Percentiles rank a stretch among this genome's conserved stretches.
Conservation (phyloP, 2,113 vertebrate species). For the Spizaetus ornatus region DNA sequence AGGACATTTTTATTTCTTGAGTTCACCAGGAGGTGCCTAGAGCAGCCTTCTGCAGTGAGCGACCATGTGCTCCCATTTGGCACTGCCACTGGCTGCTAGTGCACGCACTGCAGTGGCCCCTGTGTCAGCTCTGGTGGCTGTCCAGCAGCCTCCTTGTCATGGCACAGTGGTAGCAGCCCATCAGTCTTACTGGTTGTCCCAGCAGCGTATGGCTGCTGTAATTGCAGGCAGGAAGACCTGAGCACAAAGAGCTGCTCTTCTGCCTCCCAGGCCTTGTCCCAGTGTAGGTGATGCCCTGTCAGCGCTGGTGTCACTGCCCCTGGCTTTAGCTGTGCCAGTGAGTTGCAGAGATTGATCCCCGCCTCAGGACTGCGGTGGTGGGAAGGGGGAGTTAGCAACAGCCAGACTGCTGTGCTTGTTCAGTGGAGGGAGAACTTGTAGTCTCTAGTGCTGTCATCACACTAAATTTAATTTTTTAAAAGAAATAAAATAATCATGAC, state of each 20-base stretch:
- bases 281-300: neutral
- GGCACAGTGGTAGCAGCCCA: neutral
- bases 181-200: neutral
- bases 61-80: neutral
- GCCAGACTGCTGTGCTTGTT: neutral
- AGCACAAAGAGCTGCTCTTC: neutral
- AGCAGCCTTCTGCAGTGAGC: neutral
- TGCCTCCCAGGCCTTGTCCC: neutral
- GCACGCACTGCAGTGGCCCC: accelerated
- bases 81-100: neutral
- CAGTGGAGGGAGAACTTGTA: neutral
- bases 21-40: neutral
- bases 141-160: neutral
- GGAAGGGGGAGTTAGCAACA: neutral
- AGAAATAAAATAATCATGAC: constrained; percentile 37
- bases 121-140: neutral
- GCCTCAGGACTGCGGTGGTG: neutral
- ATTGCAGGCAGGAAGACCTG: neutral
- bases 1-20: neutral
- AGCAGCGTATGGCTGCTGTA: neutral
- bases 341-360: neutral
- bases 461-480: neutral
- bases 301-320: neutral
- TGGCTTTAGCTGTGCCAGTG: neutral
- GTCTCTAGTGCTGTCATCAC: neutral